Evolutionary conservation across 2,113 vertebrate species (phyloP).

Genomic region (Caretta caretta): DNA sequence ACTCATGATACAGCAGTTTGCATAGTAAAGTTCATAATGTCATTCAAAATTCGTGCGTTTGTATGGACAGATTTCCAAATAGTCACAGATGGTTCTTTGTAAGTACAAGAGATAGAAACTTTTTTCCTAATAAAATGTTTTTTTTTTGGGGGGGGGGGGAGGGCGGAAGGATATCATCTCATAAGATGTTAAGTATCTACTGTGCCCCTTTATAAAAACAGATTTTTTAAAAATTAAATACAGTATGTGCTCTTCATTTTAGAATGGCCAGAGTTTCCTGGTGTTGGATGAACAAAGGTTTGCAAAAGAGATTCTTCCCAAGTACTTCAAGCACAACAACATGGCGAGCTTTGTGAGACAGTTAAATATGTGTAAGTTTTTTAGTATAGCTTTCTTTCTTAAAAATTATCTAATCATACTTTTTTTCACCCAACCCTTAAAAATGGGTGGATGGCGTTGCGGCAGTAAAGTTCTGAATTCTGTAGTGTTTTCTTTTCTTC

Average conservation of each 20-base stretch:
- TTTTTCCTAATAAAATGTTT: conserved; percentile 16
- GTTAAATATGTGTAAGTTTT: conserved; percentile 96
- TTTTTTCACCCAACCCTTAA: not conserved
- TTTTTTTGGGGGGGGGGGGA: not conserved
- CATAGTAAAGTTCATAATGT: not conserved
- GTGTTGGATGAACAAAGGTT: conserved; percentile 96
- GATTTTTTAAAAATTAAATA: conserved; percentile 28
- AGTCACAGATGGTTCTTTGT: not conserved
- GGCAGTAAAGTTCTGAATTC: not conserved
- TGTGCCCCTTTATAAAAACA: not conserved
- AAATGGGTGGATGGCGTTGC: not conserved
- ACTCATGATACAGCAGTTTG: not conserved
- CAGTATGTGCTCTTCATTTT: conserved; percentile 49
- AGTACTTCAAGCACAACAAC: conserved; percentile 99
- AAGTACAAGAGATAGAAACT: not conserved
- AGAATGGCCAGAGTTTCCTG: conserved; percentile 96
- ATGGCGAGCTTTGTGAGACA: conserved; percentile 99
- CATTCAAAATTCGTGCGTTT: not conserved
- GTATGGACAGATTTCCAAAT: too few relatives aligned
- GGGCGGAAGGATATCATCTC: not conserved
- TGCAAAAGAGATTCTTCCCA: conserved; percentile 96
- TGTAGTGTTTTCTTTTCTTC: not conserved
- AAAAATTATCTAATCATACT: not conserved
- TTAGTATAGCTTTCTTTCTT: not conserved
- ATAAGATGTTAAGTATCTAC: not conserved